Conservation (phyloP, 1,140 invertebrate genomes). For the Medauroidea extradentata region DNA sequence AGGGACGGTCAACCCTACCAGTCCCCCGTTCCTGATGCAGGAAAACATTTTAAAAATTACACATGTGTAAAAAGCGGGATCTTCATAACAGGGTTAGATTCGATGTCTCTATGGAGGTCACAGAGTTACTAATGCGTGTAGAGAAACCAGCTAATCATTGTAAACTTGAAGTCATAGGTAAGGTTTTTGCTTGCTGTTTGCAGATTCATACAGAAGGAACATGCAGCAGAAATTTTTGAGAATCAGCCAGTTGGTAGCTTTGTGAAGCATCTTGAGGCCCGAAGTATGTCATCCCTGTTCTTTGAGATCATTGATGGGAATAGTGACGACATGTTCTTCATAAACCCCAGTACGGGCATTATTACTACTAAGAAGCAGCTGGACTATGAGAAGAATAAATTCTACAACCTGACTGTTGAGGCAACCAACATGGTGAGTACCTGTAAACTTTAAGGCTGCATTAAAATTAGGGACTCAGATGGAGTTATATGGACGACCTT, state of each 20-base stretch:
- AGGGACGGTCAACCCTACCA: too few relatives aligned
- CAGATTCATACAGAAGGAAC: conserved; percentile 58
- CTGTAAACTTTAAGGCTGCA: too few relatives aligned
- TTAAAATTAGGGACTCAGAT: too few relatives aligned
- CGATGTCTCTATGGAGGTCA: too few relatives aligned
- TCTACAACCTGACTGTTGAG: conserved; percentile 78
- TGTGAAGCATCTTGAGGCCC: conserved; percentile 70
- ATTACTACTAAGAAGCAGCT: conserved; percentile 67
- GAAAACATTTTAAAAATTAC: too few relatives aligned
- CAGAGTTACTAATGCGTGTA: too few relatives aligned
- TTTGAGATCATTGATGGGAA: conserved; percentile 82
- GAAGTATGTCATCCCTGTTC: conserved; percentile 71
- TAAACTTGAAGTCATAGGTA: neutral
- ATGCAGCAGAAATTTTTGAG: conserved; percentile 77
- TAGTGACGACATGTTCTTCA: conserved; percentile 64
- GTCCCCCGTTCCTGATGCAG: too few relatives aligned
- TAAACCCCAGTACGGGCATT: conserved; percentile 81
- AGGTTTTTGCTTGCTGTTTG: neutral
- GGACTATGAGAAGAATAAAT: conserved; percentile 71
- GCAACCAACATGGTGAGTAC: conserved; percentile 78
- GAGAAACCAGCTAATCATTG: too few relatives aligned
- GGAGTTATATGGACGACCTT: too few relatives aligned
- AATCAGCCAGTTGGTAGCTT: conserved; percentile 72
- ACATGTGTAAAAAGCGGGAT: too few relatives aligned
- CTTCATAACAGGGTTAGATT: too few relatives aligned